Percentiles rank a stretch among this genome's conserved stretches.
Evolutionary conservation across 2,888 invertebrate genomes (phyloP).

Genomic region (Heliconius hortense): DNA sequence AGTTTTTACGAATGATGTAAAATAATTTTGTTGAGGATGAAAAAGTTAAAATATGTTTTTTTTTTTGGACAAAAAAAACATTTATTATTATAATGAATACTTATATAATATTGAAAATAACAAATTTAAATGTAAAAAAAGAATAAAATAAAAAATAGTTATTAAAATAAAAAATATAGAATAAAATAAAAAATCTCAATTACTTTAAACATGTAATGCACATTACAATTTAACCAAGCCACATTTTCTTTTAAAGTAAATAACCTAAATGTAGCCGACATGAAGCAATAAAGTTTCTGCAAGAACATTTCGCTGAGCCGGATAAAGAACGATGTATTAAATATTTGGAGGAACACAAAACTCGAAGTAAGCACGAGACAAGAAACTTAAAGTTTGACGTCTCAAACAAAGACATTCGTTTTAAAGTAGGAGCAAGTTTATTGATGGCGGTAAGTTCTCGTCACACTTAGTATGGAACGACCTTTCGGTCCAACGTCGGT

Average conservation of each 20-base stretch:
- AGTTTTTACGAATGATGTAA: too few relatives aligned
- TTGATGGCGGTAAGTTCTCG: conserved; percentile 19
- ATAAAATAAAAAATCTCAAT: neutral
- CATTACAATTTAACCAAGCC: neutral
- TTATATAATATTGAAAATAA: too few relatives aligned
- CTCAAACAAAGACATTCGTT: conserved; percentile 16
- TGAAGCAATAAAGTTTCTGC: neutral
- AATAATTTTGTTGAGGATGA: too few relatives aligned
- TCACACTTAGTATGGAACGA: conserved; percentile 22
- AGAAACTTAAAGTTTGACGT: conserved; percentile 17
- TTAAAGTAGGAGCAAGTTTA: conserved; percentile 19
- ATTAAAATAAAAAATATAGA: neutral
- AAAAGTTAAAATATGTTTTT: too few relatives aligned
- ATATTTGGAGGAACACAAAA: conserved; percentile 16
- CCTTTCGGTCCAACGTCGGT: neutral
- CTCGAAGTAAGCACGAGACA: conserved; percentile 15
- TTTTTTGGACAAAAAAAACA: too few relatives aligned
- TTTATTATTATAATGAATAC: too few relatives aligned
- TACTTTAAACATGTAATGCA: neutral
- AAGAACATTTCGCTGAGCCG: conserved; percentile 8
- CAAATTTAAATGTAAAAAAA: too few relatives aligned
- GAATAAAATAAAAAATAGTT: too few relatives aligned
- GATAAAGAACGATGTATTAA: conserved; percentile 18
- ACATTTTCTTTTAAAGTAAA: neutral
- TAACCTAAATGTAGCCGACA: neutral